These are phyloP conservation scores for Drosophila imparisetae DNA, from an alignment of 2,888 invertebrate genomes.

Conservation along the genomic window DNA sequence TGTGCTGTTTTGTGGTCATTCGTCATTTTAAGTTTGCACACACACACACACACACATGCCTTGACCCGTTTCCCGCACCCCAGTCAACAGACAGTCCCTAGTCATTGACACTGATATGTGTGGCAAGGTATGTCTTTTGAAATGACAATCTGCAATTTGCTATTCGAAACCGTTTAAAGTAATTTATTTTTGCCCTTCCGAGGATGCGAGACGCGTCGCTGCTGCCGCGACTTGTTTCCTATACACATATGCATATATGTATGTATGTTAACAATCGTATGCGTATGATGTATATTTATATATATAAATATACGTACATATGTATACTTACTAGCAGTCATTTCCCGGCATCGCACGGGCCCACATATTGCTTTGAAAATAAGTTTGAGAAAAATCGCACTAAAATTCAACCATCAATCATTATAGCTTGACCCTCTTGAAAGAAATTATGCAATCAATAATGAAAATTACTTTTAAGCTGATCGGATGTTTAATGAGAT, in stretches of 20 bases:
- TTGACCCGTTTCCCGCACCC: conserved; percentile 34
- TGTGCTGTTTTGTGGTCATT: conserved; percentile 71
- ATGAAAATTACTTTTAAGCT: not conserved
- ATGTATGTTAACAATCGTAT: not conserved
- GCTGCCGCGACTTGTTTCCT: conserved; percentile 35
- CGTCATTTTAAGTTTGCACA: conserved; percentile 70
- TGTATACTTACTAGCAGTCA: not conserved
- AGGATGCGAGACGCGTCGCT: conserved; percentile 57
- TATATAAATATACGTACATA: not conserved
- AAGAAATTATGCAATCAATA: not conserved
- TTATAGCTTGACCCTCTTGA: not conserved
- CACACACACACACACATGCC: conserved; percentile 4
- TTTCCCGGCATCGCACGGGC: conserved; percentile 1
- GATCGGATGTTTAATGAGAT: not conserved
- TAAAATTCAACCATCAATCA: not conserved
- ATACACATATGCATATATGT: not conserved
- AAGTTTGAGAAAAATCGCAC: not conserved
- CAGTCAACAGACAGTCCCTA: conserved; percentile 45
- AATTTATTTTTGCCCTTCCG: conserved; percentile 74
- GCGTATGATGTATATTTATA: not conserved
- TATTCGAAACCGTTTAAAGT: conserved; percentile 82
- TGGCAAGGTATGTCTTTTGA: conserved; percentile 75
- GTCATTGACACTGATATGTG: conserved; percentile 76
- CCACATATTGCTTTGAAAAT: not conserved
- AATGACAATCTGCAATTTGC: conserved; percentile 82